These are phyloP conservation scores for Callipepla squamata DNA, from an alignment of 2,113 vertebrate species.

Conservation along the genomic window DNA sequence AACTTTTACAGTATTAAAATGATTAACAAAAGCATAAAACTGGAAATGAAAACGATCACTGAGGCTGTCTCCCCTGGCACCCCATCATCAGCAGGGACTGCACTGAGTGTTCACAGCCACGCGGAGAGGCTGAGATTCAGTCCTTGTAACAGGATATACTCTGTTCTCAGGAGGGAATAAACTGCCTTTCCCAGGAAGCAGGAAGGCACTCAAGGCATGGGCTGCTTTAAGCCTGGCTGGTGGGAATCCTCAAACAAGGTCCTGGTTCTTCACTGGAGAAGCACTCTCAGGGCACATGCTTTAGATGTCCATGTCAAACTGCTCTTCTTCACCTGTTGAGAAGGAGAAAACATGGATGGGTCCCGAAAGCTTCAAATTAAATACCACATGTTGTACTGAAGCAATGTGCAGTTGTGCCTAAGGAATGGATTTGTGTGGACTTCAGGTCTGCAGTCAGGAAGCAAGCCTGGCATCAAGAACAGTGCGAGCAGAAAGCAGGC, in stretches of 20 bases:
- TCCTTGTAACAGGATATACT: neutral
- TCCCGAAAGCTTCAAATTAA: accelerated
- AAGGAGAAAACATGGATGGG: neutral
- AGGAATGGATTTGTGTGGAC: accelerated
- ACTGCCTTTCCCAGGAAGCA: slow-evolving; percentile 26
- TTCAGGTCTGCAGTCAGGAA: neutral
- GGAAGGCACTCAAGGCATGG: slow-evolving; percentile 64
- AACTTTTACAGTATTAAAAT: slow-evolving; percentile 43
- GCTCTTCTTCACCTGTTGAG: slow-evolving; percentile 78
- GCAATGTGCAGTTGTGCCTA: accelerated
- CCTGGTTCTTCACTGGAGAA: slow-evolving; percentile 27
- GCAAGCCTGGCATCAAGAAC: neutral
- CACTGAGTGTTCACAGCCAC: neutral
- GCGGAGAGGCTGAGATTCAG: neutral
- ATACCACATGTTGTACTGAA: accelerated
- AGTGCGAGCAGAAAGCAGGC: neutral
- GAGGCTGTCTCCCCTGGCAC: slow-evolving; percentile 14
- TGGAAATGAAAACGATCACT: slow-evolving; percentile 20
- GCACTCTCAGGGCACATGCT: neutral
- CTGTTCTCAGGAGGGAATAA: neutral
- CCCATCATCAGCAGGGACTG: neutral
- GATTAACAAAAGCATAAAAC: slow-evolving; percentile 67
- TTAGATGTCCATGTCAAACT: slow-evolving; percentile 89
- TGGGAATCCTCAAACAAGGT: slow-evolving; percentile 55
- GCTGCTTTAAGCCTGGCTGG: slow-evolving; percentile 55